Evolutionary conservation across 2,113 vertebrate species (phyloP), one percentile per base, ranked within the genome.

Genomic region (Lonchura striata): DNA sequence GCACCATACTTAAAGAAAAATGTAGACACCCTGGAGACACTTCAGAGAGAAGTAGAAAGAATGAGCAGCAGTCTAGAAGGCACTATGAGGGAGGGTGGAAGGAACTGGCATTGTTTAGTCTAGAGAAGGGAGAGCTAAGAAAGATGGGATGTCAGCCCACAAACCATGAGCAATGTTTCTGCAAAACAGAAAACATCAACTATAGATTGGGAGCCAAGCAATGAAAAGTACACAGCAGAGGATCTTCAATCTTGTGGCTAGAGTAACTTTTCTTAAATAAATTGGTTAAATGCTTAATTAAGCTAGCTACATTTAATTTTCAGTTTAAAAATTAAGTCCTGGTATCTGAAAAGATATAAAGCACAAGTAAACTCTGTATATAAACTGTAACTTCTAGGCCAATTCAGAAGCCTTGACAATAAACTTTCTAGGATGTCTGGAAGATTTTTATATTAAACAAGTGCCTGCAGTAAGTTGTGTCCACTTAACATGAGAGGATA

Each of bases 81-180:
- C 39, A 88, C 49, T 35, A 31, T 60, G 71, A 69, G 60, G 83
- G 54, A 89, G 69, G 21, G 22, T 91, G 64, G 86, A 91, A 88
- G 23, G 80, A 86, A 74, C 27, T 92, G 94, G 89, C 80, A 86
- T 88, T 95, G 89, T 96, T 96, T 94, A 95, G 96, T 95, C 96
- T 95, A 86, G 39, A 69, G 76, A 64, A 69, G 52, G 75, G 42
- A 92, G 52, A 35, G 44, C 60, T 70, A 30, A 86, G 49, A 83
- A 81, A 66, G n/a, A 86, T 74, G 42, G 59, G 50, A 77, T 42
- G 22, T 66, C 86, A 70, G 89, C 80, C 83, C 44, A 35, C 54
- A 92, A 66, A 66, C 47, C 31, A 35, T 82, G 80, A 83, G 35
- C 63, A 69, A 21, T 44, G 22, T 70, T 94, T 81, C 75, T 86